These are phyloP conservation scores for Chironomus tentans DNA, from an alignment of 2,888 invertebrate species.

Conservation along the genomic window DNA sequence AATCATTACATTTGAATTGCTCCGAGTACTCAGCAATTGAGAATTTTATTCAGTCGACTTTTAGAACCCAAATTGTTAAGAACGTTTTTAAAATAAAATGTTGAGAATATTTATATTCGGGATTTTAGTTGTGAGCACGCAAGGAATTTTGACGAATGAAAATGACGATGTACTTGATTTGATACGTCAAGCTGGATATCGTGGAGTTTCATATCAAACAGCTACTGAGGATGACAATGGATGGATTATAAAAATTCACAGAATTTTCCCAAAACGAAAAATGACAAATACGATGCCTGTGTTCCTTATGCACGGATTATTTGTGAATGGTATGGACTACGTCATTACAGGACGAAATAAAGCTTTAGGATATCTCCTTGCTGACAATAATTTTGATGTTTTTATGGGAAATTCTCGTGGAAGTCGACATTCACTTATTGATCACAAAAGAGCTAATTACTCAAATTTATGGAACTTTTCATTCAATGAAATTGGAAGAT, in stretches of 20 bases:
- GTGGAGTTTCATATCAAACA: constrained; percentile 48
- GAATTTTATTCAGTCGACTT: background rate
- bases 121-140: background rate
- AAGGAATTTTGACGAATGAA: background rate
- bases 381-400: constrained; percentile 41
- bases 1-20: no score
- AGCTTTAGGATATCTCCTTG: constrained; percentile 37
- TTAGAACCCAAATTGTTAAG: background rate
- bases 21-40: no score
- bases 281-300: constrained; percentile 32
- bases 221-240: constrained; percentile 56
- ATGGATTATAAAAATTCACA: constrained; percentile 58
- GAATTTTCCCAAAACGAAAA: constrained; percentile 46
- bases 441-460: constrained; percentile 35
- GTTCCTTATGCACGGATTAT: constrained; percentile 16
- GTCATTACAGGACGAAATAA: background rate
- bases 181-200: constrained; percentile 40
- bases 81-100: background rate
- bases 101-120: background rate
- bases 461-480: constrained; percentile 29
- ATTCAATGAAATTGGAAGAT: constrained; percentile 48
- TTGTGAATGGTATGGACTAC: background rate
- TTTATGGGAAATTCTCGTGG: constrained; percentile 43
- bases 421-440: constrained; percentile 37
- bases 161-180: background rate